phyloP scores from a whole-genome alignment of 2,888 invertebrate species.

The Molanna angustata region DNA sequence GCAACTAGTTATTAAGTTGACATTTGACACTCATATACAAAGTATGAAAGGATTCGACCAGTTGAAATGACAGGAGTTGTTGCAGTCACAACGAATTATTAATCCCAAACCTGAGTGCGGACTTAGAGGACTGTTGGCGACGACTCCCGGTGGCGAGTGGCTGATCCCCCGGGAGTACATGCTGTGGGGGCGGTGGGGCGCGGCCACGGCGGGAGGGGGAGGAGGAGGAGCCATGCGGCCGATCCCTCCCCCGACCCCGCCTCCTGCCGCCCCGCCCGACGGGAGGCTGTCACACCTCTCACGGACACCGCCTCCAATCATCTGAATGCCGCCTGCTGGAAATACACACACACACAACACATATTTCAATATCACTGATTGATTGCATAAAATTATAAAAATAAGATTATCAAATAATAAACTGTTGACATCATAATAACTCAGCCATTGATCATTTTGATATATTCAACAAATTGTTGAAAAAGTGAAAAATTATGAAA shows the following conservation, averaged over 20 bases:
- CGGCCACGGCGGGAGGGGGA: slow-evolving; percentile 35
- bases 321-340: slow-evolving; percentile 25
- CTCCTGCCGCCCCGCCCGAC: slow-evolving; percentile 40
- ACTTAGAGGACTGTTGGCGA: slow-evolving; percentile 56
- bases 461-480: no score
- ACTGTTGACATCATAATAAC: no score
- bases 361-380: no score
- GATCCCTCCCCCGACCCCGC: not conserved
- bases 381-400: no score
- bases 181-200: slow-evolving; percentile 38
- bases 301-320: slow-evolving; percentile 59
- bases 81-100: no score
- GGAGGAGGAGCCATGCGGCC: not conserved
- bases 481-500: no score
- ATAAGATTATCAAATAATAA: no score
- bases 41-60: not conserved
- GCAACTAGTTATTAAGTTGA: no score
- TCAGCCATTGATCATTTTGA: no score
- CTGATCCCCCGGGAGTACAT: slow-evolving; percentile 42
- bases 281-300: slow-evolving; percentile 84
- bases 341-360: slow-evolving; percentile 3
- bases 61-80: not conserved
- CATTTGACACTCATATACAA: no score
- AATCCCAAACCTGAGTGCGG: slow-evolving; percentile 51
- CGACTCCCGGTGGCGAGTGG: slow-evolving; percentile 41